phyloP scores from a whole-genome alignment of 1,140 invertebrate species.

The Eupeodes corollae region DNA sequence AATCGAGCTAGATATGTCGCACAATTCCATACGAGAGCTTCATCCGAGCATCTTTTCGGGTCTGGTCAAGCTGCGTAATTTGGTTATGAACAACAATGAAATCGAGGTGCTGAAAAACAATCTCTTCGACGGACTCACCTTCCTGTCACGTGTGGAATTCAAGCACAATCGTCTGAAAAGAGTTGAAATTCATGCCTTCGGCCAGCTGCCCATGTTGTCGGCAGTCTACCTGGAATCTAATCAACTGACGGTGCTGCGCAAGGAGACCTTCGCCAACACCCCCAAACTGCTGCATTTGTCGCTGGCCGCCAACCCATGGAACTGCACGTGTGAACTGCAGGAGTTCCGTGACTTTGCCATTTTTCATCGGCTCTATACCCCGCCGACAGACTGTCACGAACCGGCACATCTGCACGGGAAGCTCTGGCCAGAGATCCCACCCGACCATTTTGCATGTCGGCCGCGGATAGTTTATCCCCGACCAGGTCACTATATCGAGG shows the following conservation, averaged over 20 bases:
- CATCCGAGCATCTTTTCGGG: constrained; percentile 59
- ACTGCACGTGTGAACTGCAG: constrained; percentile 74
- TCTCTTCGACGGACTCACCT: constrained; percentile 61
- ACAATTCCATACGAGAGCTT: constrained; percentile 58
- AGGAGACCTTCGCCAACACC: constrained; percentile 47
- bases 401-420: constrained; percentile 53
- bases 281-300: constrained; percentile 58
- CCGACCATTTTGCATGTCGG: constrained; percentile 71
- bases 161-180: constrained; percentile 57
- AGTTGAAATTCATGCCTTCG: constrained; percentile 60
- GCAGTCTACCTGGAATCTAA: constrained; percentile 60
- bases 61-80: constrained; percentile 52
- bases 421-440: constrained; percentile 56
- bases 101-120: constrained; percentile 57
- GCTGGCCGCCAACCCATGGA: constrained; percentile 73
- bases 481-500: constrained; percentile 42
- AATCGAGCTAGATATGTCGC: constrained; percentile 73
- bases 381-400: constrained; percentile 55
- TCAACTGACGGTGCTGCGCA: constrained; percentile 50
- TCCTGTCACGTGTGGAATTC: constrained; percentile 63
- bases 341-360: constrained; percentile 66
- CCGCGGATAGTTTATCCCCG: constrained; percentile 55
- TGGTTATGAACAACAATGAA: constrained; percentile 62
- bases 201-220: constrained; percentile 53
- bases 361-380: constrained; percentile 55